Percentiles rank a stretch among this genome's conserved stretches.
Evolutionary conservation across 1,140 invertebrate species (phyloP).

Genomic region (Diorhabda sublineata): DNA sequence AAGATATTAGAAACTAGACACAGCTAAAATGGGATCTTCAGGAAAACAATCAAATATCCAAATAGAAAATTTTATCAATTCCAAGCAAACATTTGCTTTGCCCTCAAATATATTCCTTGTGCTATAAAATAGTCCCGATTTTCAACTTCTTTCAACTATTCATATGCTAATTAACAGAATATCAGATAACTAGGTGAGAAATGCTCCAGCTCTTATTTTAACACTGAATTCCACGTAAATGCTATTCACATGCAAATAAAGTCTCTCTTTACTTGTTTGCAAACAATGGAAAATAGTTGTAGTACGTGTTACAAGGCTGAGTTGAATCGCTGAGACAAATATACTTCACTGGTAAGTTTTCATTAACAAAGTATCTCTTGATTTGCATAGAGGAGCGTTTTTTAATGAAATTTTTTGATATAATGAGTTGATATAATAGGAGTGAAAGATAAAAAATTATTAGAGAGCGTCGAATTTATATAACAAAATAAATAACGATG

Average conservation of each 20-base stretch:
- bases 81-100: no score
- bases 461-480: no score
- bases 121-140: neutral
- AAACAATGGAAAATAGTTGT: neutral
- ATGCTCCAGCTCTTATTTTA: conserved; percentile 1
- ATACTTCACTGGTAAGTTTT: neutral
- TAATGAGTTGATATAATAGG: no score
- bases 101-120: neutral
- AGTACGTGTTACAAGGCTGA: neutral
- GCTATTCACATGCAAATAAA: conserved; percentile 10
- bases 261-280: conserved; percentile 2
- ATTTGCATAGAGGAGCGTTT: no score
- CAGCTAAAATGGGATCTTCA: no score
- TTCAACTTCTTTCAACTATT: conserved; percentile 11
- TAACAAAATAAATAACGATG: no score
- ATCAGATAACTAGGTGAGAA: conserved; percentile 32
- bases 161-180: conserved; percentile 27
- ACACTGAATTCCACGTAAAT: neutral
- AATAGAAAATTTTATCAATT: no score
- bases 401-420: no score
- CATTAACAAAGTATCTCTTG: no score
- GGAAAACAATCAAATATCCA: no score
- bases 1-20: no score
- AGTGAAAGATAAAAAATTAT: no score
- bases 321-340: neutral